Evolutionary conservation across 2,888 invertebrate species (phyloP).

Genomic region (Drosophila neonasuta): DNA sequence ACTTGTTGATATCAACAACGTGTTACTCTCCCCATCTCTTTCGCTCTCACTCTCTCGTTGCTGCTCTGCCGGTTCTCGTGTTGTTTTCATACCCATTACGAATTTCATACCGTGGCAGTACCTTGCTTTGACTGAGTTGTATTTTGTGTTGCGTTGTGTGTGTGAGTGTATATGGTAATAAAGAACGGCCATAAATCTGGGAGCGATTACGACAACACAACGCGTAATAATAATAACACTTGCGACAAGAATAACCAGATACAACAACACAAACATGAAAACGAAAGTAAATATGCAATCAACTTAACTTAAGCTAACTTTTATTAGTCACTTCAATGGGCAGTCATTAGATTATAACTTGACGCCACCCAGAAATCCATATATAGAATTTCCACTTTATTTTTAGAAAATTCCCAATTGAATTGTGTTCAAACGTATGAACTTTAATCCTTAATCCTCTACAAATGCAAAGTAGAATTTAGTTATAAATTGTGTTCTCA

Average conservation of each 20-base stretch:
- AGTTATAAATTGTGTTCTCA: not conserved
- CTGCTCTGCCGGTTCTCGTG: constrained; percentile 18
- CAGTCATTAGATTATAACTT: not conserved
- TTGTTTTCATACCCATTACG: constrained; percentile 33
- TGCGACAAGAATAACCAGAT: constrained; percentile 17
- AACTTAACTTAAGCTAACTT: constrained; percentile 19
- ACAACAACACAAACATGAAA: constrained; percentile 58
- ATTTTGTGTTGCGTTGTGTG: not conserved
- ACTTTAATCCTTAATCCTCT: constrained; percentile 4
- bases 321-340: not conserved
- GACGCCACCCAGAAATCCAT: too few species aligned
- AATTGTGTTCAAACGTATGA: too few species aligned
- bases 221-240: constrained; percentile 5
- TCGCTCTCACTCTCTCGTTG: constrained; percentile 5
- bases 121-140: constrained; percentile 17
- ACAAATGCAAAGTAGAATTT: constrained; percentile 7
- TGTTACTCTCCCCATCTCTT: constrained; percentile 12
- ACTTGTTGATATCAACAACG: constrained; percentile 62
- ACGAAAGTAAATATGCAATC: constrained; percentile 68
- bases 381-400: too few species aligned
- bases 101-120: constrained; percentile 33
- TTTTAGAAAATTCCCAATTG: too few species aligned
- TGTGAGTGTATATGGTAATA: not conserved
- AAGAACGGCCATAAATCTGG: constrained; percentile 9
- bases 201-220: constrained; percentile 8